phyloP scores from a whole-genome alignment of 2,797 vertebrate genomes.

The Heteromormyrus szaboi region DNA sequence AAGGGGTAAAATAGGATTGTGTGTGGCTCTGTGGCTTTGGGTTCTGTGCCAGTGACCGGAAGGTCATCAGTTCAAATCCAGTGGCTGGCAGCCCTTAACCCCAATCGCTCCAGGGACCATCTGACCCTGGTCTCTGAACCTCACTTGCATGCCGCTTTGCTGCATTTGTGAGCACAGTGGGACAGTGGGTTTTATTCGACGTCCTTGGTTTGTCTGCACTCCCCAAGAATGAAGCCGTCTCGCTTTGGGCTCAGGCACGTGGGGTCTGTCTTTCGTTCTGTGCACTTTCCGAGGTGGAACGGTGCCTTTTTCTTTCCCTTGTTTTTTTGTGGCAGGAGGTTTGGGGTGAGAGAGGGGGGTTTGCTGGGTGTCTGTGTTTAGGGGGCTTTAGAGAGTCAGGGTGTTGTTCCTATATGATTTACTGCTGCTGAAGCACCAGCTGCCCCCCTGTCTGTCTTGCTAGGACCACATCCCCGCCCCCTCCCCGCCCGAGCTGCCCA shows the following conservation, averaged over 20 bases:
- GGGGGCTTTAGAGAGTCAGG: slow-evolving; percentile 56
- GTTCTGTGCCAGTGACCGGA: neutral
- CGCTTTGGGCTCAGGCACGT: slow-evolving; percentile 70
- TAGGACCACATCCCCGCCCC: slow-evolving; percentile 43
- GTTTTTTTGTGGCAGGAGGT: slow-evolving; percentile 32
- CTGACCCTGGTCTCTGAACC: neutral
- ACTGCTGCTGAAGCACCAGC: slow-evolving; percentile 98
- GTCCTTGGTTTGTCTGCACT: slow-evolving; percentile 47
- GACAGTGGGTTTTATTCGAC: slow-evolving; percentile 31
- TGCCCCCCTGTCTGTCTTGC: slow-evolving; percentile 78
- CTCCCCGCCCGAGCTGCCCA: slow-evolving; percentile 9
- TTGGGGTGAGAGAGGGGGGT: slow-evolving; percentile 22
- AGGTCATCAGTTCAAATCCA: neutral
- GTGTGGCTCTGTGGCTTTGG: neutral
- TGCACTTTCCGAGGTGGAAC: slow-evolving; percentile 70
- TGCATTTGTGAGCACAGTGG: neutral
- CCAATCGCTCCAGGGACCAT: neutral
- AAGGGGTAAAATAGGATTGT: neutral
- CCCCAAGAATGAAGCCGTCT: slow-evolving; percentile 73
- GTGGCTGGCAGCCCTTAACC: neutral
- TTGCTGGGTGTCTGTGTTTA: slow-evolving; percentile 33
- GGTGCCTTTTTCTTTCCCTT: slow-evolving; percentile 28
- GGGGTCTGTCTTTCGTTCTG: slow-evolving; percentile 77
- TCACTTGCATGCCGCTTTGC: neutral
- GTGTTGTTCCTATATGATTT: slow-evolving; percentile 95